phyloP scores from a whole-genome alignment of 2,888 invertebrate genomes.

The Acrobasis consociella region DNA sequence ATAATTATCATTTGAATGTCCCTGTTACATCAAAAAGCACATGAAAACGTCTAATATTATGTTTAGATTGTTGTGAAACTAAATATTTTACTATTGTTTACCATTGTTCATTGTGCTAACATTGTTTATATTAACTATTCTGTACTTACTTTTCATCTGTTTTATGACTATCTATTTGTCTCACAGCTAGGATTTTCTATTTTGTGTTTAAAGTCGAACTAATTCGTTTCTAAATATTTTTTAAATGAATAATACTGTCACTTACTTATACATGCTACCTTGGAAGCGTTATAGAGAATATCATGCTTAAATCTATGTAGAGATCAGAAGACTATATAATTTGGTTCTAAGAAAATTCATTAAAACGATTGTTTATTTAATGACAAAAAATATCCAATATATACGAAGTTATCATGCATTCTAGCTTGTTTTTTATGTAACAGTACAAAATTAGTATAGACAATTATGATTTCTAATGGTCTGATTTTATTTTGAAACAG shows the following conservation, averaged over 20 bases:
- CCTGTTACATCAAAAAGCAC: slow-evolving; percentile 30
- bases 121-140: neutral
- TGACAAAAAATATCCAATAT: too few relatives aligned
- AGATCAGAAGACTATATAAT: neutral
- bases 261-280: slow-evolving; percentile 50
- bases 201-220: slow-evolving; percentile 1
- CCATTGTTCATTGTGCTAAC: neutral
- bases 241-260: slow-evolving; percentile 25
- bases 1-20: slow-evolving; percentile 45
- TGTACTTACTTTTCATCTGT: slow-evolving; percentile 16
- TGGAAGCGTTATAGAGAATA: slow-evolving; percentile 25
- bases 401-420: neutral
- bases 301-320: slow-evolving; percentile 22
- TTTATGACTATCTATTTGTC: neutral
- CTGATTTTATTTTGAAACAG: slow-evolving; percentile 5
- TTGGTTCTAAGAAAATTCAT: too few relatives aligned
- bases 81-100: neutral
- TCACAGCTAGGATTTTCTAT: slow-evolving; percentile 6
- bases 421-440: neutral
- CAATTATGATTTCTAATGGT: slow-evolving; percentile 10
- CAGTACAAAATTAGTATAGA: neutral
- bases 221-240: slow-evolving; percentile 4
- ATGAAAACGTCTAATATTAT: neutral
- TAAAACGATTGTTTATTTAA: too few relatives aligned
- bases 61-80: neutral